These are phyloP conservation scores for Chesias legatella DNA, from an alignment of 2,888 invertebrate genomes.

Conservation along the genomic window DNA sequence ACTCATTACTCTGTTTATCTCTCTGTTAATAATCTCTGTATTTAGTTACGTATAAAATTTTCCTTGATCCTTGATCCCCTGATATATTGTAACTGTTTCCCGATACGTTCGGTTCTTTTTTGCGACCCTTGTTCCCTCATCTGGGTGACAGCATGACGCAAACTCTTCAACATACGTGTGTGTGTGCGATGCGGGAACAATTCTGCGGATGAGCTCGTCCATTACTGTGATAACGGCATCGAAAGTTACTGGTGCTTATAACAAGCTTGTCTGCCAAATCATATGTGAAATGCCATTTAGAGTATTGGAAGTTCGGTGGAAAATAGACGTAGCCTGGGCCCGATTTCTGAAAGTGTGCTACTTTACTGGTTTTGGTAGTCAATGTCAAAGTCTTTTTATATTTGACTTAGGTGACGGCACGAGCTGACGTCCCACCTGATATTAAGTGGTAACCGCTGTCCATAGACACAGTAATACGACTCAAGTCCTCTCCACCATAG, in stretches of 20 bases:
- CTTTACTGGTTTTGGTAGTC: too few relatives aligned
- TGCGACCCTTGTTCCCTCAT: constrained; percentile 52
- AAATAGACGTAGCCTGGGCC: too few relatives aligned
- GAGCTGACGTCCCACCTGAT: too few relatives aligned
- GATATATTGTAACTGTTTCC: constrained; percentile 54
- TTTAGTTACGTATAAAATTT: not conserved
- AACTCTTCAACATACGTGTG: too few relatives aligned
- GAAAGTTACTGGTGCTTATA: constrained; percentile 24
- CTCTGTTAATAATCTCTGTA: not conserved
- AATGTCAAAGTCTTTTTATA: too few relatives aligned
- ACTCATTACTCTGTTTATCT: too few relatives aligned
- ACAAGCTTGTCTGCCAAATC: constrained; percentile 6
- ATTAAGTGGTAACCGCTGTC: too few relatives aligned
- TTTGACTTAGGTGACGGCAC: too few relatives aligned
- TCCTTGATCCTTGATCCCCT: constrained; percentile 24
- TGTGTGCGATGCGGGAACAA: constrained; percentile 43
- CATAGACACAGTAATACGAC: too few relatives aligned
- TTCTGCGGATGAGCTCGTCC: constrained; percentile 45
- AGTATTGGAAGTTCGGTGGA: not conserved
- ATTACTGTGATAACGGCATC: constrained; percentile 48
- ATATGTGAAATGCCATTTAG: not conserved
- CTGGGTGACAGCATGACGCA: constrained; percentile 49
- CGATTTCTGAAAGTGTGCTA: too few relatives aligned
- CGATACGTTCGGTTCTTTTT: constrained; percentile 47
- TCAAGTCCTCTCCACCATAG: too few relatives aligned